A percentile compares a stretch with the other conserved stretches of the same genome.
Conservation (phyloP, 2,888 invertebrate genomes). For the Stramonita haemastoma region DNA sequence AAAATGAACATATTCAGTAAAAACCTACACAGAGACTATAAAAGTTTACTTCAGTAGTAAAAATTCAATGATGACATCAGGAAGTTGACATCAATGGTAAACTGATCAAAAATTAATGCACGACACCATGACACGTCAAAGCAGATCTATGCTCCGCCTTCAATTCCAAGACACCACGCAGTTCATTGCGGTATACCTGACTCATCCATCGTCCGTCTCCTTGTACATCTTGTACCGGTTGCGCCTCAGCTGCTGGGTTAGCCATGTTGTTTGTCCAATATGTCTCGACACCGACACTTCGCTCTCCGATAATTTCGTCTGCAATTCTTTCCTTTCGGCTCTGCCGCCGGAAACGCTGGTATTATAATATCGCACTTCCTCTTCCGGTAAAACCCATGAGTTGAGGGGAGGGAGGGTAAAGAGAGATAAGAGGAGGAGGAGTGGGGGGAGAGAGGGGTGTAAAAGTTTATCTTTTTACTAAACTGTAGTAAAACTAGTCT, state of each 20-base stretch:
- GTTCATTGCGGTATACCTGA: conserved; percentile 79
- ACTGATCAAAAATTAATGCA: neutral
- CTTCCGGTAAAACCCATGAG: conserved; percentile 6
- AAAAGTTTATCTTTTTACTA: neutral
- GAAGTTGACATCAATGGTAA: too few species aligned
- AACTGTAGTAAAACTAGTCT: neutral
- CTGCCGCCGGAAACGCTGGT: conserved; percentile 35
- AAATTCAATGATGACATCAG: too few species aligned
- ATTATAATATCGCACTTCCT: conserved; percentile 35
- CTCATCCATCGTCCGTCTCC: conserved; percentile 93
- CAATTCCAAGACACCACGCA: neutral
- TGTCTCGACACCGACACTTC: neutral
- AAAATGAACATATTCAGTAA: too few species aligned
- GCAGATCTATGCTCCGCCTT: neutral
- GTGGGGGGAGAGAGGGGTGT: neutral
- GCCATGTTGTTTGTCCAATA: conserved; percentile 75
- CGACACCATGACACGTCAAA: conserved; percentile 27
- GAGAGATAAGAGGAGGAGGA: neutral
- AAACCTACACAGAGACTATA: too few species aligned
- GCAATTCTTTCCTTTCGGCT: conserved; percentile 20
- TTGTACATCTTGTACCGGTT: conserved; percentile 86
- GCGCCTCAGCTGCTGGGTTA: conserved; percentile 86
- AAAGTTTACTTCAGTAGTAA: too few species aligned
- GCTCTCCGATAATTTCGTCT: conserved; percentile 9
- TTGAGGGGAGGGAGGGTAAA: neutral